Evolutionary conservation across 2,888 invertebrate species (phyloP), one percentile per base, ranked within the genome.

Genomic region (Cheilosia soror): DNA sequence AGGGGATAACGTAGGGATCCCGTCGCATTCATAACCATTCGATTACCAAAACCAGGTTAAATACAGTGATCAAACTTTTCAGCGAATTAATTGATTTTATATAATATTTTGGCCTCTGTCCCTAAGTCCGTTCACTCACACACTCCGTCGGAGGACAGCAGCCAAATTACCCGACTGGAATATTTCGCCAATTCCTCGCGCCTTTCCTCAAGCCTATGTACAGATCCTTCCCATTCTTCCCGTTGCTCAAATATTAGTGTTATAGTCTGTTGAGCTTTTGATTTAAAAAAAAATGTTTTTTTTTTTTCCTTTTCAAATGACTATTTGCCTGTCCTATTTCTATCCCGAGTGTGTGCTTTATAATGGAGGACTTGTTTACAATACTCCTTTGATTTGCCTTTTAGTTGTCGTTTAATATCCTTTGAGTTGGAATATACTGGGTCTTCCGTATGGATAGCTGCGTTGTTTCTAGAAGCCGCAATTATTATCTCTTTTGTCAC

Each of bases 361-460:
- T 11, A 27, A 20, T 33, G 57, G 71, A 49, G 29, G 69, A 78
- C 60, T 68, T 57, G 25, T 57, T 25, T 5, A 40, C 63, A 57
- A 57, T 79, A 58, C 63, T 75, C 51, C 73, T 84, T 84, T 84
- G 83, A 84, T 79, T 84, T 69, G 79, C 79, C 58, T 84, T 84
- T 84, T 84, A 84, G 83, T 84, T 84, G 83, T 79, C 79, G 78
- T 69, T 84, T 84, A 84, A 60, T 75, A 75, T 84, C 68, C 79
- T 84, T 79, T 84, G 79, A 84, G 79, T 49, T 58, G 62, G 49
- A 73, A 55, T 66, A 53, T 62, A 40, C 57, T 55, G 33, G 25
- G 29, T 62, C 63, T 44, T 57, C 33, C 58, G 27, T 44, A 44
- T 53, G 53, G 5, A 40, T 68, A 51, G 11, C 37, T 44, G 51